These are phyloP conservation scores for Vannuccia rotundouncinata DNA, from an alignment of 2,888 invertebrate species.

Conservation along the genomic window DNA sequence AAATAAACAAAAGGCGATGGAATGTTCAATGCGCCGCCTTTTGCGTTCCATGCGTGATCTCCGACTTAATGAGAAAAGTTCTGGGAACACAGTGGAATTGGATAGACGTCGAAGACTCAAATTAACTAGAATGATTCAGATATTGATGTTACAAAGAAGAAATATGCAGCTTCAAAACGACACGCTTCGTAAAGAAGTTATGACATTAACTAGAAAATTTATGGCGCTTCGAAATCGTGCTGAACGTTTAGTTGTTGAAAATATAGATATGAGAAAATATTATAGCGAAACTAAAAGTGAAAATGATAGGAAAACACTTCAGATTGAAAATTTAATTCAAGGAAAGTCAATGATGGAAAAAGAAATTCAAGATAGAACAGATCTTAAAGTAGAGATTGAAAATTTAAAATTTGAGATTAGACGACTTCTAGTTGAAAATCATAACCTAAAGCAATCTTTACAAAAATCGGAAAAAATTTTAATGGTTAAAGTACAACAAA, in stretches of 20 bases:
- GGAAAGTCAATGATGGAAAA: constrained; percentile 25
- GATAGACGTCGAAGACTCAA: constrained; percentile 33
- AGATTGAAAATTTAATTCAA: constrained; percentile 33
- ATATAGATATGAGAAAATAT: constrained; percentile 33
- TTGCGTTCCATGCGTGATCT: constrained; percentile 34
- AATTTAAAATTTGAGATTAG: constrained; percentile 32
- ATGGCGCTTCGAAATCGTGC: constrained; percentile 27
- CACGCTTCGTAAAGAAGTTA: constrained; percentile 32
- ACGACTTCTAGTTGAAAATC: constrained; percentile 29
- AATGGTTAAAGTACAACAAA: constrained; percentile 27
- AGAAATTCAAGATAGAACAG: constrained; percentile 24
- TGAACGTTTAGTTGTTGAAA: constrained; percentile 33
- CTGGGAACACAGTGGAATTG: constrained; percentile 19
- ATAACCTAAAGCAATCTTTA: constrained; percentile 33
- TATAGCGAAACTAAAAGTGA: constrained; percentile 30
- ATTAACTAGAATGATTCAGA: constrained; percentile 34
- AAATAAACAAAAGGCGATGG: constrained; percentile 34
- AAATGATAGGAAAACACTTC: constrained; percentile 17
- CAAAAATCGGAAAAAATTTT: constrained; percentile 1
- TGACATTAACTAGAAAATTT: constrained; percentile 30
- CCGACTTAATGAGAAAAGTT: constrained; percentile 3
- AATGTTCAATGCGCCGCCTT: constrained; percentile 27
- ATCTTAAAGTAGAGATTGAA: constrained; percentile 32
- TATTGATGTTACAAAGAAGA: constrained; percentile 30
- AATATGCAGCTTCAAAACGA: constrained; percentile 36